These are phyloP conservation scores for Ectemnius cavifrons DNA, from an alignment of 2,888 invertebrate genomes.

Conservation along the genomic window DNA sequence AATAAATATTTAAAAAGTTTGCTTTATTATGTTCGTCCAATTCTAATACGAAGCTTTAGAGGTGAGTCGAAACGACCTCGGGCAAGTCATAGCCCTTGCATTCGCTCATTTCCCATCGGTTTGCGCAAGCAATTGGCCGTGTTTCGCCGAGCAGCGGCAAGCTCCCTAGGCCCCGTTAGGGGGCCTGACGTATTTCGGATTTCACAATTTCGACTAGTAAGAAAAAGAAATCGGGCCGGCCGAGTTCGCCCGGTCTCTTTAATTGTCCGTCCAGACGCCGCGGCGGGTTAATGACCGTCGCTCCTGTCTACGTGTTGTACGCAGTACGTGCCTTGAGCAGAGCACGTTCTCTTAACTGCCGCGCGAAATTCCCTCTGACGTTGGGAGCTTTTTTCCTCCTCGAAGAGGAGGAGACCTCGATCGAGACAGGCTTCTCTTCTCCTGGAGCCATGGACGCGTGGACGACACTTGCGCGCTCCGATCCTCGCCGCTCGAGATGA, in stretches of 20 bases:
- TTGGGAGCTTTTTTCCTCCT: slow-evolving; percentile 16
- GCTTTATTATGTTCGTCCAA: neutral
- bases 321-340: slow-evolving; percentile 12
- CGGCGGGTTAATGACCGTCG: slow-evolving; percentile 45
- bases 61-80: neutral
- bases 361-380: slow-evolving; percentile 32
- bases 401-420: too few relatives aligned
- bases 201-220: slow-evolving; percentile 44
- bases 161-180: slow-evolving; percentile 9
- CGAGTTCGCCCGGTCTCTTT: slow-evolving; percentile 32
- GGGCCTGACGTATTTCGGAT: slow-evolving; percentile 41
- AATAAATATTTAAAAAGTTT: too few relatives aligned
- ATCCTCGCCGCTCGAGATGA: slow-evolving; percentile 35
- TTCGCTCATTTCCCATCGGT: neutral
- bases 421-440: slow-evolving; percentile 13
- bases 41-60: neutral
- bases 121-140: neutral
- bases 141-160: slow-evolving; percentile 1
- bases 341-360: slow-evolving; percentile 40
- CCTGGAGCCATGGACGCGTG: neutral
- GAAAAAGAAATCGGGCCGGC: slow-evolving; percentile 37
- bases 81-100: neutral
- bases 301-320: neutral
- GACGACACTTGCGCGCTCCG: slow-evolving; percentile 34
- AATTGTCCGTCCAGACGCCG: slow-evolving; percentile 40